Evolutionary conservation across 2,888 invertebrate species (phyloP).

Genomic region (Cecidostiba fungosa): DNA sequence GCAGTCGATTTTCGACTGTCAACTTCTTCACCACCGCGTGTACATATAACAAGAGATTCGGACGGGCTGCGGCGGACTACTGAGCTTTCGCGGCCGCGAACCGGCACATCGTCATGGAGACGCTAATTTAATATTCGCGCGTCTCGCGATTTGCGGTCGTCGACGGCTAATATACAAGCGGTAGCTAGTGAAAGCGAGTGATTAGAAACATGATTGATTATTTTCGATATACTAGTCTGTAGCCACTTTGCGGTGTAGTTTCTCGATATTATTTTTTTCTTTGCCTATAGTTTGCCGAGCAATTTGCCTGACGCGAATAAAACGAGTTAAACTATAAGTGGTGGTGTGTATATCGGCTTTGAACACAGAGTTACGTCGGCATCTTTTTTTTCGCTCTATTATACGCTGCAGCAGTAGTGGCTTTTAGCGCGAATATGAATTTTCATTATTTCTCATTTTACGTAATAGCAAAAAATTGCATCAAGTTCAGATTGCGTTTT

Average conservation of each 20-base stretch:
- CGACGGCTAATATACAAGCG: neutral
- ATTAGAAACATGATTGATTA: neutral
- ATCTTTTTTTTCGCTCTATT: too few relatives aligned
- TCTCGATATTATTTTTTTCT: too few relatives aligned
- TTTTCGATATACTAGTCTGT: too few relatives aligned
- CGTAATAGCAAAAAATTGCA: neutral
- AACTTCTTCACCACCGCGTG: neutral
- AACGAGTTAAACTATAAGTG: too few relatives aligned
- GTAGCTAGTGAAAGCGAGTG: neutral
- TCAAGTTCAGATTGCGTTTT: neutral
- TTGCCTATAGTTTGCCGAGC: too few relatives aligned
- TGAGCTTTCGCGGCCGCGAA: conserved; percentile 66
- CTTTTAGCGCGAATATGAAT: neutral
- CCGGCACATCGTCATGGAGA: conserved; percentile 70
- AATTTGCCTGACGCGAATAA: too few relatives aligned
- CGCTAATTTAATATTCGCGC: conserved; percentile 74
- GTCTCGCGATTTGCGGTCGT: conserved; percentile 60
- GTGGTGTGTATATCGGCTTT: too few relatives aligned
- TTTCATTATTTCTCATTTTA: neutral
- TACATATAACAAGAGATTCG: neutral
- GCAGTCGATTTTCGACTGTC: neutral
- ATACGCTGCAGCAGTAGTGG: too few relatives aligned
- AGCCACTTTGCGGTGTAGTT: too few relatives aligned
- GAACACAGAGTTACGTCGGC: too few relatives aligned
- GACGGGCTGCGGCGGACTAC: conserved; percentile 34